Evolutionary conservation across 2,797 vertebrate genomes (phyloP), one percentile per base, ranked within the genome.

Genomic region (Pipistrellus nathusii): DNA sequence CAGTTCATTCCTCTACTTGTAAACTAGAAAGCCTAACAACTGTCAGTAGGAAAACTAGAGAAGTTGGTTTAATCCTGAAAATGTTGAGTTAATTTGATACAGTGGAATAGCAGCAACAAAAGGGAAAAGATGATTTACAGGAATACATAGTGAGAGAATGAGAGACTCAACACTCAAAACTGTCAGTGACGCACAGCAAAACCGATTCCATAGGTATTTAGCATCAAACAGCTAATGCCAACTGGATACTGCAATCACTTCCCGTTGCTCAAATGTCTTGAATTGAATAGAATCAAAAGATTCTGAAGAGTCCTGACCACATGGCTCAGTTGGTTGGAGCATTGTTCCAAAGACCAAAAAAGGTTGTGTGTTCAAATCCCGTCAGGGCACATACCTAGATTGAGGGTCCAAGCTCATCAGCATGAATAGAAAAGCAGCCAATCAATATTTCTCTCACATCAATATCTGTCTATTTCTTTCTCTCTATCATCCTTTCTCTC

Each of bases 11-110:
- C 17, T n/a, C 66, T 62, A 82, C 8, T 48, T 68, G 46, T 91
- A 64, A 90, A 96, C 69, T 48, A 76, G 27, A 35, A 96, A 94
- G 78, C 32, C 87, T 86, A 77, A 84, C 14, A 92, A 90, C 35
- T 57, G 44, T 35, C 83, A 81, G 48, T 17, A 87, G 72, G 17
- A 35, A 93, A 93, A 85, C 48, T n/a, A 73, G 48, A 94, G 76
- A 84, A 64, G 23, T 13, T 77, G 15, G 30, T 59, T 91, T 78
- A 88, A 82, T 35, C 80, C 25, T 59, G 8, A 21, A 94, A 96
- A 88, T 85, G 68, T 53, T 92, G 53, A 59, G 21, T 38, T 78
- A 91, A 93, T n/a, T 86, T 48, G 14, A 57, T 90, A 86, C n/a
- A 85, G 17, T 27, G 32, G 35, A 93, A 41, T 3, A 48, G 3